Percentiles rank a stretch among this genome's conserved stretches.
phyloP scores from a whole-genome alignment of 2,113 vertebrate genomes.

The Lathamus discolor region DNA sequence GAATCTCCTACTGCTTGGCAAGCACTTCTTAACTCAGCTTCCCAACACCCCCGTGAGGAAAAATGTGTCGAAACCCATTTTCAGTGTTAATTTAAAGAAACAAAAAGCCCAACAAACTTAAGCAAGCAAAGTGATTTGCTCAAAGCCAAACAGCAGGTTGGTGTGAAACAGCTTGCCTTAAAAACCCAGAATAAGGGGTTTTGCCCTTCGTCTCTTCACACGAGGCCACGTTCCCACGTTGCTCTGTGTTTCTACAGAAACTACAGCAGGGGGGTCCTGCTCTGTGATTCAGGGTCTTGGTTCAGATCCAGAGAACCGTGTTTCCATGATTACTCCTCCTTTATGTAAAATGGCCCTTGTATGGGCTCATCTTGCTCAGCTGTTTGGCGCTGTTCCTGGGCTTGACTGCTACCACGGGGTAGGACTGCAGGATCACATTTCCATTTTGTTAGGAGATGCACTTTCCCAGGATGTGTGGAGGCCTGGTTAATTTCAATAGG shows the following conservation, averaged over 20 bases:
- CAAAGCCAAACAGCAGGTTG: conserved; percentile 45
- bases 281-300: conserved; percentile 49
- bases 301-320: conserved; percentile 35
- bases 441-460: conserved; percentile 29
- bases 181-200: conserved; percentile 48
- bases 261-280: not conserved
- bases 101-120: conserved; percentile 25
- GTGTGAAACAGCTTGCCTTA: conserved; percentile 36
- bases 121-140: conserved; percentile 47
- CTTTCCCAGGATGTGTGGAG: not conserved
- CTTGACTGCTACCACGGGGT: conserved; percentile 39
- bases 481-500: conserved; percentile 21
- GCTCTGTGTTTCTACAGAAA: conserved; percentile 19
- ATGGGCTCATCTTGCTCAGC: conserved; percentile 53
- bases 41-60: conserved; percentile 57
- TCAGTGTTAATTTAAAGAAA: conserved; percentile 46
- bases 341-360: conserved; percentile 63
- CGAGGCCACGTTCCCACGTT: not conserved
- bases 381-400: conserved; percentile 34
- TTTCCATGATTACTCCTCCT: conserved; percentile 52
- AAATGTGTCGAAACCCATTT: conserved; percentile 65
- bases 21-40: conserved; percentile 37
- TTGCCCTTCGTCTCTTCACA: not conserved
- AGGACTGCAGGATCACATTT: conserved; percentile 40
- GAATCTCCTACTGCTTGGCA: conserved; percentile 44